Evolutionary conservation across 1,140 invertebrate genomes (phyloP), one percentile per base, ranked within the genome.

Genomic region (Psilanteris sp.): DNA sequence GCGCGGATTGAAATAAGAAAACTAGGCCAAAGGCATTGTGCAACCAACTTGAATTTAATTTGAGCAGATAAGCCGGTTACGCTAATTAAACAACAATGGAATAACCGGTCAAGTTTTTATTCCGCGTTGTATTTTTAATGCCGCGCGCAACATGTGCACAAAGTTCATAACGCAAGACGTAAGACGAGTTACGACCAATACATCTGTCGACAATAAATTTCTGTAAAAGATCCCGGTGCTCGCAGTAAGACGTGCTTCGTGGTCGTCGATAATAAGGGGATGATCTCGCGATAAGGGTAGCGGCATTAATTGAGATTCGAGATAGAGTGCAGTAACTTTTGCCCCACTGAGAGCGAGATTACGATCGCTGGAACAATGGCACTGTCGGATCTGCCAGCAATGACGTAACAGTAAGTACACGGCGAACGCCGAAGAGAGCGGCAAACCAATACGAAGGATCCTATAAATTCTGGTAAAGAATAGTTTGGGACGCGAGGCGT

Each of bases 231-330:
- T 48, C 36, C 10, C 22, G 41, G n/a, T 18, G 41, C 9, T 77
- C 55, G 41, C 31, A 41, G 64, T 36, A 70, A 73, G 62, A 55
- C 57, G 32, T 44, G 59, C 41, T 62, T 73, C 48, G 59, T 36
- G 73, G 68, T 67, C 43, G 76, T 84, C 83, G 81, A 86, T 86
- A 86, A 86, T 81, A 84, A 83, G 77, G 71, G 80, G 77, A 83
- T 81, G 80, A 86, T 84, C 70, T 73, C 43, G 74, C 55, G 83
- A 87, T 87, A 83, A 84, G 70, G 73, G 71, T 67, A 66, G 61
- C 36, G 79, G 72, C 79, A 85, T 87, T 86, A 86, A 86, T 86
- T 84, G 81, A 85, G 83, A 85, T 85, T 83, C 72, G 70, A 85
- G 84, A 87, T 87, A 87, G 70, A 79, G 77, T 59, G 76, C 78